These are phyloP conservation scores for Dicentrarchus labrax DNA, from an alignment of 2,113 vertebrate genomes.

Conservation along the genomic window DNA sequence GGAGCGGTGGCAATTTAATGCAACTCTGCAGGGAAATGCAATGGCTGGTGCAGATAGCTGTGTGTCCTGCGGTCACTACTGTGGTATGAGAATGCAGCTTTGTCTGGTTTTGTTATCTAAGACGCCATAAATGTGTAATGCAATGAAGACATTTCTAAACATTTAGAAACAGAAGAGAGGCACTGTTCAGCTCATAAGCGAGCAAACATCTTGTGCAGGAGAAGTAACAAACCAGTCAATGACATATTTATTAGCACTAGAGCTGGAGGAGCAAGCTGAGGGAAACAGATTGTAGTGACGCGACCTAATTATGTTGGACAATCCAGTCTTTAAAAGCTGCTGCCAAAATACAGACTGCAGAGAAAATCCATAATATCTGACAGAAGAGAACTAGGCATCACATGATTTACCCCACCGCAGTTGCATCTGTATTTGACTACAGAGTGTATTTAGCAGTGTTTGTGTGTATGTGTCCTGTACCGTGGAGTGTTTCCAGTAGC, in stretches of 20 bases:
- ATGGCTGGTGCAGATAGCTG: neutral
- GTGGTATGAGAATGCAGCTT: neutral
- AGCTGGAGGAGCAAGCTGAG: conserved; percentile 10
- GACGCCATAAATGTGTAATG: neutral
- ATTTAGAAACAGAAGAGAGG: neutral
- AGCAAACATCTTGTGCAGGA: neutral
- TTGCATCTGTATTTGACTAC: neutral
- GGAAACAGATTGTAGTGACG: neutral
- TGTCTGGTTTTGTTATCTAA: neutral
- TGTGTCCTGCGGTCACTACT: neutral
- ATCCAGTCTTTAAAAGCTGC: conserved; percentile 39
- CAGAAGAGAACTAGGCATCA: neutral
- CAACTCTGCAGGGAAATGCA: neutral
- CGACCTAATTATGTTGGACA: conserved; percentile 59
- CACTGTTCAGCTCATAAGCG: neutral
- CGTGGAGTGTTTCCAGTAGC: conserved; percentile 94
- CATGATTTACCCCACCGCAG: conserved; percentile 15
- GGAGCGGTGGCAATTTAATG: neutral
- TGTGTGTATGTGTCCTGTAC: conserved; percentile 75
- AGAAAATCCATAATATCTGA: conserved; percentile 63
- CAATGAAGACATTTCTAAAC: neutral
- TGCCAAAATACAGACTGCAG: conserved; percentile 37
- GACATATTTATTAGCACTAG: conserved; percentile 29
- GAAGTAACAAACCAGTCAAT: neutral
- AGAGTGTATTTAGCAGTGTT: neutral